Evolutionary conservation across 2,113 vertebrate genomes (phyloP), one percentile per base, ranked within the genome.

Genomic region (Cinclus mexicanus): DNA sequence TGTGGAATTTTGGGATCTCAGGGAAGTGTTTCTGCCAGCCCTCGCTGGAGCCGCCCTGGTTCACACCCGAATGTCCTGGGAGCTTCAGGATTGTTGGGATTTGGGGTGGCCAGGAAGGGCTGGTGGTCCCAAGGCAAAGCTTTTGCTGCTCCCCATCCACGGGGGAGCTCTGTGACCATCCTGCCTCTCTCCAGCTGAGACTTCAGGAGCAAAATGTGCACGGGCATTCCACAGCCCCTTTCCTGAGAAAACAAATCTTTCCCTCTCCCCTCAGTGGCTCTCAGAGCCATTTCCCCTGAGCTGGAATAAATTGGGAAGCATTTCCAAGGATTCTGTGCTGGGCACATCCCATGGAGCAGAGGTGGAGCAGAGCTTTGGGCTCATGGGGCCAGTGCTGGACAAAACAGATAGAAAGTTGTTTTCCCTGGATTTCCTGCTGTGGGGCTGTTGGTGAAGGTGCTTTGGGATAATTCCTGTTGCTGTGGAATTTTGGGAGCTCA

Each of bases 41-140:
- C 49, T 39, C 1, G 0, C 26, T 70, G 68, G 35, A 70, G 11
- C 21, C 2, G 3, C 52, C 2, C 7, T 7, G 24, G 12, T 50
- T 53, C 61, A 39, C 41, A 15, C 25, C 14, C 13, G 50, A 42
- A 12, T 0, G 0, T 29, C 50, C 42, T 3, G 1, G 33, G 72
- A 70, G 15, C 18, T 18, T 59, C 0, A 0, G n/a, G 41, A 13
- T 6, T 35, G 26, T 25, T 31, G 68, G 5, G 6, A 5, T 52
- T 31, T 60, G 29, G 25, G 11, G 25, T 1, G 1, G 14, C 1
- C 8, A 33, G 49, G 68, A 65, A 59, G 35, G 52, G 56, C 37
- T 50, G 0, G 4, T 10, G 22, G 25, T 28, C 25, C 52, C 1
- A 2, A 33, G 42, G 11, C 24, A 23, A 50, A 81, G 20, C 24